These are phyloP conservation scores for Fragum fragum DNA, from an alignment of 2,888 invertebrate genomes.

Conservation along the genomic window DNA sequence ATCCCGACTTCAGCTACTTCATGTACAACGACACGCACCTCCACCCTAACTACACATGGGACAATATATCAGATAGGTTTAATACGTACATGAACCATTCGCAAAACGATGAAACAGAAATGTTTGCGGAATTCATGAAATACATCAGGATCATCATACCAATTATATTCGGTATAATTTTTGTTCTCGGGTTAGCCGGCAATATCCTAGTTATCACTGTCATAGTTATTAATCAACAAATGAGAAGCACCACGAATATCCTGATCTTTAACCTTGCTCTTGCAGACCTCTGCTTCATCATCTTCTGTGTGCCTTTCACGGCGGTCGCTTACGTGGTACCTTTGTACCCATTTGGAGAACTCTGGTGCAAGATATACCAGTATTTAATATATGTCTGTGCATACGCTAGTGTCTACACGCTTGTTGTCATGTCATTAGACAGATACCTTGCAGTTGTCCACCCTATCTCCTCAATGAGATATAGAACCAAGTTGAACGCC, in stretches of 20 bases:
- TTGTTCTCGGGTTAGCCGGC: conserved; percentile 95
- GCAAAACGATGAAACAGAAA: conserved; percentile 25
- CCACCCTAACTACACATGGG: conserved; percentile 2
- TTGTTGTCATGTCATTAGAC: conserved; percentile 97
- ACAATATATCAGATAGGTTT: neutral
- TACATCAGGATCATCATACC: conserved; percentile 83
- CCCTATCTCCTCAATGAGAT: conserved; percentile 95
- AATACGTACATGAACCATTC: neutral
- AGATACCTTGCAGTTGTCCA: conserved; percentile 96
- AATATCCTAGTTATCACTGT: conserved; percentile 96
- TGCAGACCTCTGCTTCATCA: conserved; percentile 96
- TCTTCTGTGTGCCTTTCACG: conserved; percentile 97
- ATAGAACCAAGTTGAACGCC: conserved; percentile 94
- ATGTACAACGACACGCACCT: conserved; percentile 28
- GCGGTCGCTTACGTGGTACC: conserved; percentile 95
- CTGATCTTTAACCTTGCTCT: conserved; percentile 96
- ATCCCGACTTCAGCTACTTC: conserved; percentile 17
- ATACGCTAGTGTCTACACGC: conserved; percentile 96
- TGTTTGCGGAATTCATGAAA: conserved; percentile 66
- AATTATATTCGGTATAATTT: conserved; percentile 94
- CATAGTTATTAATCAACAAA: conserved; percentile 95
- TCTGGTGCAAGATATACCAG: conserved; percentile 96
- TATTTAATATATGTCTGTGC: conserved; percentile 97
- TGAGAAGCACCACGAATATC: conserved; percentile 97
- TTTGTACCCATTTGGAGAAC: conserved; percentile 96